These are phyloP conservation scores for Arnoldichthys spilopterus DNA, from an alignment of 2,797 vertebrate genomes.

Conservation along the genomic window DNA sequence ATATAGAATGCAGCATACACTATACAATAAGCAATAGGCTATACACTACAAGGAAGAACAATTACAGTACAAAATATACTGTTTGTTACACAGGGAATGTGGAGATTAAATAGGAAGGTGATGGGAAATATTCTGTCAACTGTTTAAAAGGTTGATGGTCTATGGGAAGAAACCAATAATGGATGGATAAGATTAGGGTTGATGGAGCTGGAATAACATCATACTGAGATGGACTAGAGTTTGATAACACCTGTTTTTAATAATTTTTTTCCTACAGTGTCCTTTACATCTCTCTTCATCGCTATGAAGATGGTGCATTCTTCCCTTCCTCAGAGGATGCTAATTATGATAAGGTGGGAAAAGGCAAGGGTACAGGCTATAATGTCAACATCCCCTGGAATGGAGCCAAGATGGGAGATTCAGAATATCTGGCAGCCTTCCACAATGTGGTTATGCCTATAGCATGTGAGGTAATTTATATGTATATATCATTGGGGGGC, in stretches of 20 bases:
- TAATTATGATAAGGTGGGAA: constrained; percentile 75
- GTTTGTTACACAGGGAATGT: too few relatives aligned
- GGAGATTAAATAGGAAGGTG: too few relatives aligned
- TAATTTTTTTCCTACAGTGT: constrained; percentile 71
- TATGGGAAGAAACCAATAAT: too few relatives aligned
- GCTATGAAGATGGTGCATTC: constrained; percentile 86
- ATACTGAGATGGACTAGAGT: background rate
- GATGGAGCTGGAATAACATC: background rate
- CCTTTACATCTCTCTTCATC: constrained; percentile 89
- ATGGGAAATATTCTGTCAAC: too few relatives aligned
- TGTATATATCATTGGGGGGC: too few relatives aligned
- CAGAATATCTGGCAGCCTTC: constrained; percentile 87
- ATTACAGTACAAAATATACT: too few relatives aligned
- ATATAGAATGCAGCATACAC: too few relatives aligned
- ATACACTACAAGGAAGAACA: too few relatives aligned
- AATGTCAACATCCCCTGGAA: constrained; percentile 91
- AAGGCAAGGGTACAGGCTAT: constrained; percentile 78
- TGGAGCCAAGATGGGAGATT: constrained; percentile 81
- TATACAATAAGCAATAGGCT: too few relatives aligned
- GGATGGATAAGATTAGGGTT: background rate
- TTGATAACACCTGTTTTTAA: background rate
- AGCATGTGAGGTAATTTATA: constrained; percentile 85
- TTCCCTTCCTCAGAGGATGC: constrained; percentile 86
- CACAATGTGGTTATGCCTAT: constrained; percentile 87
- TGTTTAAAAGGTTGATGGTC: too few relatives aligned